phyloP scores from a whole-genome alignment of 1,140 invertebrate genomes.

The Saccostrea cuccullata region DNA sequence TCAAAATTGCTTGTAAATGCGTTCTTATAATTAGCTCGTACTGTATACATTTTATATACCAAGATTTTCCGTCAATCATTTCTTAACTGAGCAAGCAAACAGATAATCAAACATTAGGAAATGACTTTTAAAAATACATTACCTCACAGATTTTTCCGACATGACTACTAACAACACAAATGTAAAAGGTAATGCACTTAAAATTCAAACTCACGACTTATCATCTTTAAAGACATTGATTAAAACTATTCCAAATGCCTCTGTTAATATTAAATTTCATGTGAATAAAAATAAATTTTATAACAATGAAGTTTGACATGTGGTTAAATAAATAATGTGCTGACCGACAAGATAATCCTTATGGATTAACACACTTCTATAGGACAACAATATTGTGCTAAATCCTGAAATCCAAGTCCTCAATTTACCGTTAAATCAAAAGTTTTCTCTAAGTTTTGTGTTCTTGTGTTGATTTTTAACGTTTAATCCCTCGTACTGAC shows the following conservation, averaged over 20 bases:
- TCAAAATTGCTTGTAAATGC: too few relatives aligned
- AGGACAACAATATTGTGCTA: not conserved
- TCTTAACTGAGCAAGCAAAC: too few relatives aligned
- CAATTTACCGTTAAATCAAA: not conserved
- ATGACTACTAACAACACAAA: not conserved
- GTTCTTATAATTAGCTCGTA: too few relatives aligned
- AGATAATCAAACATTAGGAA: not conserved
- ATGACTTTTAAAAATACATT: not conserved
- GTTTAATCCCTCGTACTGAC: not conserved
- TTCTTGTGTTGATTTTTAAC: constrained; percentile 6
- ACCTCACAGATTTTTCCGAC: not conserved
- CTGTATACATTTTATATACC: too few relatives aligned
- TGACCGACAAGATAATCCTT: not conserved
- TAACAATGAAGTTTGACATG: constrained; percentile 6
- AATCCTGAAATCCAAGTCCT: constrained; percentile 1
- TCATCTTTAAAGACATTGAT: not conserved
- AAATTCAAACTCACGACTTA: not conserved
- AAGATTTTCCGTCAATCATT: too few relatives aligned
- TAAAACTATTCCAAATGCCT: not conserved
- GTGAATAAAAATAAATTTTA: not conserved
- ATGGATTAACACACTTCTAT: not conserved
- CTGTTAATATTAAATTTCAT: not conserved
- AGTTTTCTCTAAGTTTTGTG: not conserved
- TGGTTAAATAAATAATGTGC: constrained; percentile 20
- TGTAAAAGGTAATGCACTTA: not conserved